phyloP scores from a whole-genome alignment of 2,888 invertebrate genomes.

The Cryptus armator region DNA sequence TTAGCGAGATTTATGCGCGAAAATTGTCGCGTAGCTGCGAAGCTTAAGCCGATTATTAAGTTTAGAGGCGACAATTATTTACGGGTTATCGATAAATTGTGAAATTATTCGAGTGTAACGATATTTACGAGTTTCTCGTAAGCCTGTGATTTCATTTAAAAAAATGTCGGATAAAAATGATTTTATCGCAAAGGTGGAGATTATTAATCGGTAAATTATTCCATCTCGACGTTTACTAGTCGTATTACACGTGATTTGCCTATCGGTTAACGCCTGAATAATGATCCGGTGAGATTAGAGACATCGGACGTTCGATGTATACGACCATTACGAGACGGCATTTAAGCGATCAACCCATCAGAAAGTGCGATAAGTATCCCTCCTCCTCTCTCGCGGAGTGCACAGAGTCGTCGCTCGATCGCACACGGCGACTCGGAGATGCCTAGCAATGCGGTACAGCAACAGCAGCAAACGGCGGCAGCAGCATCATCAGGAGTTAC shows the following conservation, averaged over 20 bases:
- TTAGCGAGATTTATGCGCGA: no score
- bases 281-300: conserved; percentile 14
- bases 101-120: background rate
- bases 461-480: background rate
- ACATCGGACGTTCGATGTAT: background rate
- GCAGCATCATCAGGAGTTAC: conserved; percentile 35
- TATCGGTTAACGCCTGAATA: conserved; percentile 21
- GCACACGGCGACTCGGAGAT: conserved; percentile 9
- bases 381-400: conserved; percentile 1
- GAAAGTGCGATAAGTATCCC: conserved; percentile 28
- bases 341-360: conserved; percentile 48
- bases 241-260: background rate
- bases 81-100: no score
- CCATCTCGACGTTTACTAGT: background rate
- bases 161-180: background rate
- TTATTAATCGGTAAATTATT: conserved; percentile 6
- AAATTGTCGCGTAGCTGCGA: no score
- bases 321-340: conserved; percentile 2
- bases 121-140: no score
- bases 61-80: no score
- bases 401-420: background rate
- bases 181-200: background rate
- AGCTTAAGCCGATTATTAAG: no score
- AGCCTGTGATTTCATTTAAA: background rate
- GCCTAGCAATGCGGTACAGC: background rate